These are phyloP conservation scores for Puma concolor DNA, from an alignment of 2,113 vertebrate genomes.

Conservation along the genomic window DNA sequence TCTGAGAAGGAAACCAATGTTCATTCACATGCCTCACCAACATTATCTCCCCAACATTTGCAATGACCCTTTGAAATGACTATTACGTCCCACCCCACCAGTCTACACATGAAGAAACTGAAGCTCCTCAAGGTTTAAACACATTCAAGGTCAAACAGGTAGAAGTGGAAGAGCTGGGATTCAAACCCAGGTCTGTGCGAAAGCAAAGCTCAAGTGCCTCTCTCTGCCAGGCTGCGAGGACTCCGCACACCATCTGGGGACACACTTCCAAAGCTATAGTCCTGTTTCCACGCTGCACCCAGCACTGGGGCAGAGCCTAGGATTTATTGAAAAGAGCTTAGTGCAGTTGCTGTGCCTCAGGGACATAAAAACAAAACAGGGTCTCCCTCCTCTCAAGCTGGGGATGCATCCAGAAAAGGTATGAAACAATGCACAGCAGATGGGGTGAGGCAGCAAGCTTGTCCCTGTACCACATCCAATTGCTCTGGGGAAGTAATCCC, in stretches of 20 bases:
- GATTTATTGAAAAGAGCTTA: conserved; percentile 25
- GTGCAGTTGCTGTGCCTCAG: neutral
- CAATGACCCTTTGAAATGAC: neutral
- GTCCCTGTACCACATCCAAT: conserved; percentile 32
- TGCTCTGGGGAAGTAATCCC: conserved; percentile 70
- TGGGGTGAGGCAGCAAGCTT: neutral
- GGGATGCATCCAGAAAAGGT: neutral
- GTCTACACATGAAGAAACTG: neutral
- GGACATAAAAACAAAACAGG: neutral
- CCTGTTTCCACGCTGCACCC: neutral
- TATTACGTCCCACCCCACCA: neutral
- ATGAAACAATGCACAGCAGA: neutral
- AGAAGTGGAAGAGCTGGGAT: neutral
- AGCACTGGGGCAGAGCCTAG: accelerated
- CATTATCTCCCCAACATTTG: neutral
- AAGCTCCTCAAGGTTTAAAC: neutral
- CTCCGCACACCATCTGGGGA: neutral
- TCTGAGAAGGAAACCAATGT: neutral
- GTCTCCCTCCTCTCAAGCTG: neutral
- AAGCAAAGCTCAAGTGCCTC: neutral
- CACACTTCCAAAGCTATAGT: conserved; percentile 44
- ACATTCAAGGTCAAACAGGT: neutral
- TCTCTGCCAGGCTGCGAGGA: neutral
- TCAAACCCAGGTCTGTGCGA: neutral
- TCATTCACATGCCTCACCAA: neutral